Evolutionary conservation across 1,140 invertebrate genomes (phyloP), one percentile per base, ranked within the genome.

Genomic region (Nixonia krombeini): DNA sequence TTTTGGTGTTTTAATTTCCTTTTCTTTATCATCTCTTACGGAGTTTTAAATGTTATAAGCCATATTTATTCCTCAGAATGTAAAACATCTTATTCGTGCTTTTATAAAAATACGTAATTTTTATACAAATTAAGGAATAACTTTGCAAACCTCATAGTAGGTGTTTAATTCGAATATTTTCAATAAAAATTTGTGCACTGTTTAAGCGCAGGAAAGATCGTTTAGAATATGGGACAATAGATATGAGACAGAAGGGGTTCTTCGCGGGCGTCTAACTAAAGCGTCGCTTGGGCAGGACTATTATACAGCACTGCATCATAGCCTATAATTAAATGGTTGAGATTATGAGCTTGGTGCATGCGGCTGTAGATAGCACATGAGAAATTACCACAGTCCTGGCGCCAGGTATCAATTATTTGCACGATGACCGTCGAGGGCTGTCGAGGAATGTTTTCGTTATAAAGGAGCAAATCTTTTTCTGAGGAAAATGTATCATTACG

Each of bases 401-500:
- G 37, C 37, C 37, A 40, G 16, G 37, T 40, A 40, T 40, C 37
- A 40, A 40, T 40, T 40, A 40, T 40, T 40, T 40, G 37, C 37
- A 10, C 37, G 37, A 40, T 40, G 37, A 40, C 18, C 37, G 37
- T 40, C 37, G 37, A 40, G 37, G 37, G 16, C 37, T 40, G 37
- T 40, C 37, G 37, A 40, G 18, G 37, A 40, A 40, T 40, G 37
- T 40, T 40, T 40, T 40, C 37, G 16, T 40, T 9, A 17, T 18
- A 8, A 40, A 40, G 16, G 37, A 18, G 4, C 7, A 18, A 6
- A 16, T 12, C 2, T 16, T 16, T 40, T 40, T 40, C 15, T 3
- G 6, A 6, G 10, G 37, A 40, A 40, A 40, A 40, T 40, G 37
- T 18, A 16, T 40, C 18, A 40, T 40, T 16, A 16, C 4, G 37